Percentiles rank a stretch among this genome's conserved stretches.
phyloP scores from a whole-genome alignment of 1,140 invertebrate species.

The Anadara kagoshimensis region DNA sequence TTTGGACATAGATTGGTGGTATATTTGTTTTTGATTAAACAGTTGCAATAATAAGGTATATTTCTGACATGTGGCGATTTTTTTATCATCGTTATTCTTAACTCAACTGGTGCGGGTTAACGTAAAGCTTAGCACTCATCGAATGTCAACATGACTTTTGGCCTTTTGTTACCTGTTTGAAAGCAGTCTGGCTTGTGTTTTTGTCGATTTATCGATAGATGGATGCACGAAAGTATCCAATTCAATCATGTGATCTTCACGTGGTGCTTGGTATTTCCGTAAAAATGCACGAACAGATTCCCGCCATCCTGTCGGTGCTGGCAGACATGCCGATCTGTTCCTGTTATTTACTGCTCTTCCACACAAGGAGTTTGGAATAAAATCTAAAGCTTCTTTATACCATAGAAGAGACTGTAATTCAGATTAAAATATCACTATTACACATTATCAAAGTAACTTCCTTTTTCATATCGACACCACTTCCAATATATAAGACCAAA shows the following conservation, averaged over 20 bases:
- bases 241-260: slow-evolving; percentile 24
- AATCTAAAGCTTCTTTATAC: slow-evolving; percentile 23
- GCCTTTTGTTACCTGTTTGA: slow-evolving; percentile 22
- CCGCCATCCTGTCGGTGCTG: slow-evolving; percentile 21
- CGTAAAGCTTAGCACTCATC: no score
- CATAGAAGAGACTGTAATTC: slow-evolving; percentile 6
- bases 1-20: no score
- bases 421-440: no score
- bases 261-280: slow-evolving; percentile 22
- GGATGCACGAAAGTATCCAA: slow-evolving; percentile 16
- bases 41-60: no score
- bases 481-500: background rate
- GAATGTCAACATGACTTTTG: no score
- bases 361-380: slow-evolving; percentile 29
- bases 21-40: no score
- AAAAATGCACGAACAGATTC: slow-evolving; percentile 16
- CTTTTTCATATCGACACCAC: no score
- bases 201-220: slow-evolving; percentile 6
- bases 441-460: no score
- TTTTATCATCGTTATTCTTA: no score
- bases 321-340: background rate
- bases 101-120: no score
- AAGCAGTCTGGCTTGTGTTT: slow-evolving; percentile 3
- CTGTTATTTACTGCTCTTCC: slow-evolving; percentile 14
- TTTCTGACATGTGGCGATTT: no score